Percentiles rank a stretch among this genome's conserved stretches.
These are phyloP conservation scores for Lithophane ornitopus DNA, from an alignment of 2,888 invertebrate species.

Conservation along the genomic window DNA sequence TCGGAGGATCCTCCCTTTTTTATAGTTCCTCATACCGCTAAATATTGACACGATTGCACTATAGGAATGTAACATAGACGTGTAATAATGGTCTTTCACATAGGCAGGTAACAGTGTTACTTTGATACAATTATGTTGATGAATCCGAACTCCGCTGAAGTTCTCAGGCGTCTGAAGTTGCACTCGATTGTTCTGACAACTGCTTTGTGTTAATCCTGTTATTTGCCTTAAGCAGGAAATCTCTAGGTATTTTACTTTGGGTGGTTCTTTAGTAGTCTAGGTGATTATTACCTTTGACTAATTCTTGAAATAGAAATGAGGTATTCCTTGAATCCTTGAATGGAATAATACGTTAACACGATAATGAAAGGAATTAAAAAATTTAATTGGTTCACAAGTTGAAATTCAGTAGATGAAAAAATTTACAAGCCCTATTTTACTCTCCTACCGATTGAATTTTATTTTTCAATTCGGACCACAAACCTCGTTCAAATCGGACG, in stretches of 20 bases:
- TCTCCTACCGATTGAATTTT: too few species aligned
- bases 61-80: slow-evolving; percentile 3
- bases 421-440: too few species aligned
- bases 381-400: too few species aligned
- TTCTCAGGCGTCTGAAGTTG: slow-evolving; percentile 48
- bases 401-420: too few species aligned
- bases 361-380: too few species aligned
- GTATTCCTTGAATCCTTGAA: too few species aligned
- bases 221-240: slow-evolving; percentile 38
- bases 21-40: too few species aligned
- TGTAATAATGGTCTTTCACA: slow-evolving; percentile 35
- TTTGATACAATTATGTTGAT: slow-evolving; percentile 65
- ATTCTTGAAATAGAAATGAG: too few species aligned
- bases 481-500: too few species aligned
- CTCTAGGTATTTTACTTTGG: slow-evolving; percentile 9
- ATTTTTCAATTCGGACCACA: too few species aligned
- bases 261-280: slow-evolving; percentile 7
- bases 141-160: slow-evolving; percentile 48
- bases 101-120: slow-evolving; percentile 54
- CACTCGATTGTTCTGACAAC: slow-evolving; percentile 43
- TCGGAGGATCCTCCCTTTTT: too few species aligned
- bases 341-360: too few species aligned
- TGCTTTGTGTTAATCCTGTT: slow-evolving; percentile 46
- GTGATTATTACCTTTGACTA: neutral
- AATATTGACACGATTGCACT: neutral